Evolutionary conservation across 1,140 invertebrate species (phyloP), one percentile per base, ranked within the genome.

Genomic region (Stegodyphus dumicola): DNA sequence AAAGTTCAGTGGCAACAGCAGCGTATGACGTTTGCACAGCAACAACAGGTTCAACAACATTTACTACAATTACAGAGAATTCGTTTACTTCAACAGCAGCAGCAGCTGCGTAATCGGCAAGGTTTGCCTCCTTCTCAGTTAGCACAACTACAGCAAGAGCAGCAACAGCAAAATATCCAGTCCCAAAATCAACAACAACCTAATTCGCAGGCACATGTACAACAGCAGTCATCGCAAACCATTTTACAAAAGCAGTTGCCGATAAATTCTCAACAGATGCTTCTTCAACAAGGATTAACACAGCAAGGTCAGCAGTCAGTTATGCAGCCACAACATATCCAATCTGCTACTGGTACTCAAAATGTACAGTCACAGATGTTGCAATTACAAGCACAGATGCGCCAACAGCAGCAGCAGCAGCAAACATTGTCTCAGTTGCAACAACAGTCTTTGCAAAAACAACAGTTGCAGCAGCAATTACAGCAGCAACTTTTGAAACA

Each of bases 41-140:
- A 73, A 67, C 77, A 66, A 6, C 87, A 86, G 17, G 53, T 73
- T 77, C 83, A 79, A 9, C 78, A 83, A 73, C 79, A 86, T 17
- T 48, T 52, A 33, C n/a, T 67, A 7, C 86, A 86, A 80, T 9
- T 77, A 52, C 80, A 77, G 11, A 60, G 67, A 15, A 10, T 85
- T 53, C 89, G 89, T 67, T 87, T 88, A 56, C 89, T 90, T 73
- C 91, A 90, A 77, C 89, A 90, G 73, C 90, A 88, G 64, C 88
- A 91, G 80, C 91, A 91, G 33, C 89, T 90, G 49, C 88, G 88
- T 15, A 86, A 85, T 48, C 86, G 86, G 18, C 87, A 86, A 75
- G 80, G 78, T 53, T 64, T 75, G 18, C 81, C 85, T 66, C 74
- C 77, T 56, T 48, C 75, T 18, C 89, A 89, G 18, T 89, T 78